Conservation (phyloP, 2,888 invertebrate genomes). For the Amorpha juglandis region DNA sequence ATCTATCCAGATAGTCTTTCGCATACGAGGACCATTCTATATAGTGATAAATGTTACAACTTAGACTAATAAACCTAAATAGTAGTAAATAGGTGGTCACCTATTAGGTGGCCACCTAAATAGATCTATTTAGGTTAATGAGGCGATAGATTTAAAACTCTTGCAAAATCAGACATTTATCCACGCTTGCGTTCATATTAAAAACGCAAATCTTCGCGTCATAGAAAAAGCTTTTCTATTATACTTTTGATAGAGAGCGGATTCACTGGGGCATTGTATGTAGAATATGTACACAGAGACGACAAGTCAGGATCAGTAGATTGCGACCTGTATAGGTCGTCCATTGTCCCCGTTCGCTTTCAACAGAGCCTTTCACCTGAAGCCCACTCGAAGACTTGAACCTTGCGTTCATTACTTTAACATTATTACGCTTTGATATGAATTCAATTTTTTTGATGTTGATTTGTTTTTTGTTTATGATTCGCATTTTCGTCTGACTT, state of each 20-base stretch:
- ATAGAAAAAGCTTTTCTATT: conserved; percentile 20
- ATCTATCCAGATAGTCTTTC: too few relatives aligned
- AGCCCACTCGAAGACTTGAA: conserved; percentile 21
- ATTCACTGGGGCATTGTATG: conserved; percentile 17
- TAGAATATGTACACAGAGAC: conserved; percentile 13
- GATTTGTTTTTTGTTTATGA: background rate
- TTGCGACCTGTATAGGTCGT: conserved; percentile 30
- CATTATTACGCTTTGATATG: conserved; percentile 20
- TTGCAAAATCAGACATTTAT: background rate
- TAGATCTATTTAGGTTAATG: too few relatives aligned
- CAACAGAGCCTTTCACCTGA: conserved; percentile 19
- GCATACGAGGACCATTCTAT: too few relatives aligned
- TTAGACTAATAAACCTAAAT: too few relatives aligned
- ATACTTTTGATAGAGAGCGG: conserved; percentile 2
- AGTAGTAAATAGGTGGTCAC: too few relatives aligned
- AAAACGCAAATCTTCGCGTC: conserved; percentile 11
- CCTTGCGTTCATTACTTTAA: conserved; percentile 24
- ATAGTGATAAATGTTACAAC: too few relatives aligned
- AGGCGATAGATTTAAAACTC: too few relatives aligned
- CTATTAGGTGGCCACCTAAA: too few relatives aligned
- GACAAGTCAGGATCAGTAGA: conserved; percentile 30
- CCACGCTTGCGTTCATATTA: background rate
- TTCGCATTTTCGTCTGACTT: background rate
- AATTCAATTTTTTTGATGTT: conserved; percentile 5
- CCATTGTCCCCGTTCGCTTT: conserved; percentile 28